Conservation (phyloP, 2,797 vertebrate species). For the Gymnoscopelus braueri region DNA sequence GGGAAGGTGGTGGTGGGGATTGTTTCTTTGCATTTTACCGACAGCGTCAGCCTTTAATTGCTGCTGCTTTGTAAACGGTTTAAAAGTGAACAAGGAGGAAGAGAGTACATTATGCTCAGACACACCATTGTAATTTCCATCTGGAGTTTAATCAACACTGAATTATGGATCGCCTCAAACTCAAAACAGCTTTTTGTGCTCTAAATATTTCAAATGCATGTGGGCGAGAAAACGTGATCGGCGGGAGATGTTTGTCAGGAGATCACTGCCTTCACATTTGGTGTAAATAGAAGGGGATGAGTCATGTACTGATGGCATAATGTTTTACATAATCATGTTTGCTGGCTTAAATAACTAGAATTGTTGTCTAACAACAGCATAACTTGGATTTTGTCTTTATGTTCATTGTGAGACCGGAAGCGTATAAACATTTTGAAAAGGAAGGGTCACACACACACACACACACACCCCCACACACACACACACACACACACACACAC, state of each 20-base stretch:
- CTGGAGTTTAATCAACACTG: conserved; percentile 59
- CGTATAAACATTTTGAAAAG: too few relatives aligned
- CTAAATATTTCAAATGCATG: conserved; percentile 68
- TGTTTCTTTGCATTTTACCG: neutral
- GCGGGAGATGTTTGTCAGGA: conserved; percentile 57
- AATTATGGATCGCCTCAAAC: conserved; percentile 56
- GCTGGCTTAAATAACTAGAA: too few relatives aligned
- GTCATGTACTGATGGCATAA: conserved; percentile 26
- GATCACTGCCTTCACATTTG: conserved; percentile 47
- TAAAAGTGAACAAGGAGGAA: conserved; percentile 36
- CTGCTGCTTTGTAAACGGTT: conserved; percentile 34
- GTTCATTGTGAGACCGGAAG: too few relatives aligned
- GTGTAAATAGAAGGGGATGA: conserved; percentile 48
- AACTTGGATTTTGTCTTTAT: too few relatives aligned
- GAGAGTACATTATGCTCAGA: conserved; percentile 25
- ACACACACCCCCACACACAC: too few relatives aligned
- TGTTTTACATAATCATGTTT: too few relatives aligned
- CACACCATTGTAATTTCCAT: conserved; percentile 50
- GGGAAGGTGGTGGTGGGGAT: conserved; percentile 5
- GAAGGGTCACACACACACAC: too few relatives aligned
- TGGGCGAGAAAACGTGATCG: conserved; percentile 46
- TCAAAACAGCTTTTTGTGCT: conserved; percentile 54
- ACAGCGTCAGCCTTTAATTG: conserved; percentile 32
- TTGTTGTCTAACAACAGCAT: too few relatives aligned
- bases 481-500: too few relatives aligned